phyloP scores from a whole-genome alignment of 1,140 invertebrate species.

The Drosophila littoralis region DNA sequence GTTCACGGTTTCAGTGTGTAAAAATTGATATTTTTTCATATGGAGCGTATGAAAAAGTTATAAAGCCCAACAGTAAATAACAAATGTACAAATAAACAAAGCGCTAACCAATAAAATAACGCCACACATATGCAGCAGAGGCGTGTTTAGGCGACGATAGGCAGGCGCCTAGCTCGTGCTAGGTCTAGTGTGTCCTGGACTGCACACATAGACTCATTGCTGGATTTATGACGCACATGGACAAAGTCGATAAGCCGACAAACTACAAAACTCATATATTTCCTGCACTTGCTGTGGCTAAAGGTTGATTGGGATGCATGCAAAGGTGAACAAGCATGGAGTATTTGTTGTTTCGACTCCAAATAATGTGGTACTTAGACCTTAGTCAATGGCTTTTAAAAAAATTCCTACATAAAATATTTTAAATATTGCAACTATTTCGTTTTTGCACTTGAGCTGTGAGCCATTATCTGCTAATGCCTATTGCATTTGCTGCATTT shows the following conservation, averaged over 20 bases:
- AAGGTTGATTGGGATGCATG: not conserved
- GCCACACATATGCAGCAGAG: slow-evolving; percentile 48
- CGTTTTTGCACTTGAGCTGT: not conserved
- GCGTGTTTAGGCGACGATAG: slow-evolving; percentile 64
- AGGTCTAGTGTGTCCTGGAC: not conserved
- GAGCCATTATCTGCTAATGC: not conserved
- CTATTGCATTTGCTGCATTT: slow-evolving; percentile 30
- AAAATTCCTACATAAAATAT: too few species aligned
- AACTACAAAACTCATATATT: not conserved
- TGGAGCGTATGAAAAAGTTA: slow-evolving; percentile 61
- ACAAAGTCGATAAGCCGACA: slow-evolving; percentile 8
- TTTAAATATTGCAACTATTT: not conserved
- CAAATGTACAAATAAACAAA: slow-evolving; percentile 66
- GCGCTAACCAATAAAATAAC: slow-evolving; percentile 54
- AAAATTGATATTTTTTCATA: slow-evolving; percentile 69
- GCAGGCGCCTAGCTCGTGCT: not conserved
- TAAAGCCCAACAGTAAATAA: slow-evolving; percentile 75
- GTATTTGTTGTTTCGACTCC: too few species aligned
- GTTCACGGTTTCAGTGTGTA: slow-evolving; percentile 39
- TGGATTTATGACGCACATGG: slow-evolving; percentile 4
- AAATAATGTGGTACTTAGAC: too few species aligned
- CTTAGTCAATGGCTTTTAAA: too few species aligned
- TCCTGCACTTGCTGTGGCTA: not conserved
- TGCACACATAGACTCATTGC: not conserved
- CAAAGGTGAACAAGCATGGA: not conserved